These are phyloP conservation scores for Drosophila ercepeae DNA, from an alignment of 1,140 invertebrate species.

Conservation along the genomic window DNA sequence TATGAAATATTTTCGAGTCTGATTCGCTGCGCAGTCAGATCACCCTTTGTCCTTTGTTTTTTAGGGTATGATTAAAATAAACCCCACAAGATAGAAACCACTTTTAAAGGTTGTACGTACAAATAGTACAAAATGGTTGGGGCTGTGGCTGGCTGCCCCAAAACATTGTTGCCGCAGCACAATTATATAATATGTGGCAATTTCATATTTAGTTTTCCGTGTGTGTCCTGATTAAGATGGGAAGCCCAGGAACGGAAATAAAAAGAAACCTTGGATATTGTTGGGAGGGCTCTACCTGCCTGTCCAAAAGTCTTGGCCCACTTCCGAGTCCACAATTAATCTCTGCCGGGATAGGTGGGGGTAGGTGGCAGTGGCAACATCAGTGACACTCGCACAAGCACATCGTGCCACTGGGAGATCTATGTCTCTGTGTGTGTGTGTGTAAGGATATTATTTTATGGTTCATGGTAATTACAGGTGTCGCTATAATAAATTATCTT, in stretches of 20 bases:
- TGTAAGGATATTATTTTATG: slow-evolving; percentile 70
- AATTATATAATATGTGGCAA: slow-evolving; percentile 78
- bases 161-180: slow-evolving; percentile 53
- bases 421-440: slow-evolving; percentile 34
- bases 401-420: slow-evolving; percentile 18
- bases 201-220: slow-evolving; percentile 58
- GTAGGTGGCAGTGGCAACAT: slow-evolving; percentile 1
- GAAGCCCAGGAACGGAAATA: slow-evolving; percentile 12
- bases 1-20: background rate
- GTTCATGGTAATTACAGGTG: slow-evolving; percentile 80
- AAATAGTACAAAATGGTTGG: background rate
- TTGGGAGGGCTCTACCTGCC: background rate
- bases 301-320: slow-evolving; percentile 22
- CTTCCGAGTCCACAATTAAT: slow-evolving; percentile 48
- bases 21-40: no score
- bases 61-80: background rate
- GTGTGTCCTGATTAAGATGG: slow-evolving; percentile 46
- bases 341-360: slow-evolving; percentile 2
- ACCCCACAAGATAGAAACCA: slow-evolving; percentile 5
- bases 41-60: background rate
- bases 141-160: background rate
- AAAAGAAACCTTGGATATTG: background rate
- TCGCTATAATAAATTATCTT: slow-evolving; percentile 82
- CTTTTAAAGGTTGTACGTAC: slow-evolving; percentile 1
- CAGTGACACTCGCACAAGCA: slow-evolving; percentile 7